A percentile compares a stretch with the other conserved stretches of the same genome.
These are phyloP conservation scores for Chloroceryle aenea DNA, from an alignment of 2,113 vertebrate genomes.

Conservation along the genomic window DNA sequence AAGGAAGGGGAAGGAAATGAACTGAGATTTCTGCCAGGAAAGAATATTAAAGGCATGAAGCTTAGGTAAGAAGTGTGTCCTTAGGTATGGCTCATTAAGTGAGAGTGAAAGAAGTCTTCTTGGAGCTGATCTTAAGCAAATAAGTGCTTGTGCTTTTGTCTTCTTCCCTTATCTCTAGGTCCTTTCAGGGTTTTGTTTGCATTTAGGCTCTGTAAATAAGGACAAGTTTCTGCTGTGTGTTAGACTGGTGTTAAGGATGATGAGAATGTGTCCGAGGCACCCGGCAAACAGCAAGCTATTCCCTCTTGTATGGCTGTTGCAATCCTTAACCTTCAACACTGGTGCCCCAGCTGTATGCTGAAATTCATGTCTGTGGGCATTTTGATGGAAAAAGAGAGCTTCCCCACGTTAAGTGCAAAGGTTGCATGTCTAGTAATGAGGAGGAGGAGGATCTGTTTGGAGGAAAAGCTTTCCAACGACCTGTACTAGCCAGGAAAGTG, in stretches of 20 bases:
- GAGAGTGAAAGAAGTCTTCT: background rate
- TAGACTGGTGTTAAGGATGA: background rate
- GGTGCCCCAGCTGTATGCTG: background rate
- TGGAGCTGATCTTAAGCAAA: background rate
- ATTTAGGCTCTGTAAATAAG: conserved; percentile 24
- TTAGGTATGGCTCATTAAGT: background rate
- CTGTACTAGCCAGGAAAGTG: background rate
- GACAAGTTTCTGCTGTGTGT: background rate
- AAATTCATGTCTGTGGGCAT: background rate
- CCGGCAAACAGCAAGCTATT: background rate
- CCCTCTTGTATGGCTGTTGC: background rate
- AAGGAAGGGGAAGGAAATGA: background rate
- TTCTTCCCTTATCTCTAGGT: background rate
- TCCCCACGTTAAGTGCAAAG: background rate
- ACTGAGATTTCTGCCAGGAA: background rate
- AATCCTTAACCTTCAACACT: background rate
- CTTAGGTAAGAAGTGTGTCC: background rate
- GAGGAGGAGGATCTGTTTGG: background rate
- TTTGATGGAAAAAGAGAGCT: background rate
- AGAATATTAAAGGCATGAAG: background rate
- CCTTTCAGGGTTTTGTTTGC: background rate
- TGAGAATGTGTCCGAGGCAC: background rate
- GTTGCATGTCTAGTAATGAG: background rate
- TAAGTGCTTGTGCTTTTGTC: background rate
- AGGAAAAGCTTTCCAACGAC: background rate